Evolutionary conservation across 2,797 vertebrate species (phyloP).

Genomic region (Intellagama lesueurii): DNA sequence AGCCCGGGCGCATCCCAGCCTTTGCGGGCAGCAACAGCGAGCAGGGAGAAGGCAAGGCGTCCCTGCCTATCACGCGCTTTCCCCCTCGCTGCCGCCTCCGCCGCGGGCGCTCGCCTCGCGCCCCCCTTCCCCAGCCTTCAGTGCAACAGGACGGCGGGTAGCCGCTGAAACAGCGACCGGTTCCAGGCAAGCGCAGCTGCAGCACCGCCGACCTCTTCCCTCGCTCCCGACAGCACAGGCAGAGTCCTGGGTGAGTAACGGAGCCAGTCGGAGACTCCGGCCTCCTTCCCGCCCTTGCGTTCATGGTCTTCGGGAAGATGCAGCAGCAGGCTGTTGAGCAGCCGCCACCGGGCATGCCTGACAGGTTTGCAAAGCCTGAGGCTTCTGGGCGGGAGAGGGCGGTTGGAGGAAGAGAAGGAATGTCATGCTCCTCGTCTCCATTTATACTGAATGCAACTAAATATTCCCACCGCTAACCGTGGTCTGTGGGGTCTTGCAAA

Average conservation of each 20-base stretch:
- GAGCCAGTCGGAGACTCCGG: not conserved
- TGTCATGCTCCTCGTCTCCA: too few species aligned
- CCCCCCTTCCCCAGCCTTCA: not conserved
- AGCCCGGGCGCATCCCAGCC: conserved; percentile 69
- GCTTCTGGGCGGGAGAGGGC: not conserved
- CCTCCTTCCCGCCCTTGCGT: not conserved
- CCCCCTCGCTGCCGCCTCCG: not conserved
- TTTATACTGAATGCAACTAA: not conserved
- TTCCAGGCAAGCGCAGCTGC: not conserved
- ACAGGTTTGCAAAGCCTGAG: not conserved
- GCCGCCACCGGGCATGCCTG: not conserved
- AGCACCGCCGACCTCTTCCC: conserved; percentile 11
- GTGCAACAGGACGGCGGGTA: conserved; percentile 25
- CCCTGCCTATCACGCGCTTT: conserved; percentile 3
- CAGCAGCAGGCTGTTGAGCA: not conserved
- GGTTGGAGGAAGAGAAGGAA: not conserved
- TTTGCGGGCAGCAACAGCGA: conserved; percentile 64
- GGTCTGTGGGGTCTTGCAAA: not conserved
- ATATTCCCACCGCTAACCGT: not conserved
- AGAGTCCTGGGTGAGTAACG: conserved; percentile 64
- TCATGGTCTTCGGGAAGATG: not conserved
- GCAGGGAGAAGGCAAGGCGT: conserved; percentile 28
- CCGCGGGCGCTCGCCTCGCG: conserved; percentile 11
- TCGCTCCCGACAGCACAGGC: conserved; percentile 23
- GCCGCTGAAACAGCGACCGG: conserved; percentile 12